Conservation (phyloP, 2,888 invertebrate species). For the Coelopa pilipes region DNA sequence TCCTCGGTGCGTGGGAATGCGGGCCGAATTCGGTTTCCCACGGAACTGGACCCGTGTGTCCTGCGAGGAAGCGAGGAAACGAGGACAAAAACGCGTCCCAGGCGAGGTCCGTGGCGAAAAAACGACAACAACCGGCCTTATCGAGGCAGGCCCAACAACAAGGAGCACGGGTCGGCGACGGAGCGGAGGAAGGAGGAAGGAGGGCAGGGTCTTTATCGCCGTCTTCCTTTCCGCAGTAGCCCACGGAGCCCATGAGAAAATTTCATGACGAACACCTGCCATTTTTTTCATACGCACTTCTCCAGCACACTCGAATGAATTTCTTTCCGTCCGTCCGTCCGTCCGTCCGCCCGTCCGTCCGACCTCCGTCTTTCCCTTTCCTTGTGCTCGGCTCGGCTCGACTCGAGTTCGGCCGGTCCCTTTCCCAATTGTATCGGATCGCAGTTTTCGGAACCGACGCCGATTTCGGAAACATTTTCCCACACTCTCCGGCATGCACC, state of each 20-base stretch:
- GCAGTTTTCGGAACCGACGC: constrained; percentile 37
- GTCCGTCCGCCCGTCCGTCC: neutral
- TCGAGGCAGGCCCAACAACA: constrained; percentile 16
- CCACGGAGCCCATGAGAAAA: constrained; percentile 58
- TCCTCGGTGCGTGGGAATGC: constrained; percentile 58
- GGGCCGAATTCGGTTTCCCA: constrained; percentile 57
- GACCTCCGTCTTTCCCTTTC: neutral
- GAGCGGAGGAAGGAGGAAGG: neutral
- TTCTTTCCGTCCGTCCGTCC: constrained; percentile 46
- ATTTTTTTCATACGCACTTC: constrained; percentile 57
- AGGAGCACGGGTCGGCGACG: too few species aligned
- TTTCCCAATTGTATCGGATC: constrained; percentile 33
- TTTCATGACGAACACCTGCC: constrained; percentile 65
- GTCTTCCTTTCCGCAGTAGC: constrained; percentile 21
- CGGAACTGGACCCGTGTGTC: constrained; percentile 49
- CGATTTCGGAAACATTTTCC: constrained; percentile 59
- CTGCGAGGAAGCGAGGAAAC: constrained; percentile 20
- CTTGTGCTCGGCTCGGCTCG: too few species aligned
- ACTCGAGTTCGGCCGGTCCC: neutral
- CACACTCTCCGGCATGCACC: constrained; percentile 52
- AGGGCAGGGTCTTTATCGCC: neutral
- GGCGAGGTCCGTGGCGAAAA: constrained; percentile 36
- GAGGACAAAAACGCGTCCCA: constrained; percentile 30
- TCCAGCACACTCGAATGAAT: constrained; percentile 54
- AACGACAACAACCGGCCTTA: constrained; percentile 38